These are phyloP conservation scores for Potamilus streckersoni DNA, from an alignment of 1,140 invertebrate genomes.

Conservation along the genomic window DNA sequence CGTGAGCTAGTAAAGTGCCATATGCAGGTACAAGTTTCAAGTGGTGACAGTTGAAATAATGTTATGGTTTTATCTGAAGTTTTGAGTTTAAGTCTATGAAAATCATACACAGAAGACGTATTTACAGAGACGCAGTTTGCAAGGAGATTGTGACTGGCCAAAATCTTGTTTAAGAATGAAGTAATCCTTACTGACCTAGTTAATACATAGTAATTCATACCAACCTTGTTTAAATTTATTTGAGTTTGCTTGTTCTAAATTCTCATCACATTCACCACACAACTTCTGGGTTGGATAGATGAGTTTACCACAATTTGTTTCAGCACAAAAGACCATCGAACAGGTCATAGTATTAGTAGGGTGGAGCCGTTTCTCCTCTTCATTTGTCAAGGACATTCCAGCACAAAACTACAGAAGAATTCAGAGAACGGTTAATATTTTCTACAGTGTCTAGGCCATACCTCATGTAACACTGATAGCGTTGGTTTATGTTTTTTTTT, in stretches of 20 bases:
- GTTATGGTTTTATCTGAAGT: too few relatives aligned
- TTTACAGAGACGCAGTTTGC: too few relatives aligned
- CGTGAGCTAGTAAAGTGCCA: too few relatives aligned
- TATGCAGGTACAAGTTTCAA: too few relatives aligned
- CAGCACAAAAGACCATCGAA: constrained; percentile 41
- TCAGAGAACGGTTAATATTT: not conserved
- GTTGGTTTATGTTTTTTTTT: constrained; percentile 17
- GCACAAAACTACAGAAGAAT: not conserved
- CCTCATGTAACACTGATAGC: constrained; percentile 18
- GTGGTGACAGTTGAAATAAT: too few relatives aligned
- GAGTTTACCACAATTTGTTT: constrained; percentile 32
- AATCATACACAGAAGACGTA: too few relatives aligned
- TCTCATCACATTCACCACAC: constrained; percentile 25
- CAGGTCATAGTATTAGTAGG: constrained; percentile 33
- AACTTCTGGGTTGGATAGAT: constrained; percentile 33
- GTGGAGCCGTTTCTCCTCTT: constrained; percentile 24
- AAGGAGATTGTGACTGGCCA: too few relatives aligned
- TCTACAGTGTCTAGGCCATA: not conserved
- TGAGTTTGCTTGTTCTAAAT: constrained; percentile 12
- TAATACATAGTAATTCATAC: not conserved
- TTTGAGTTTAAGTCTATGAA: too few relatives aligned
- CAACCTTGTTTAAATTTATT: not conserved
- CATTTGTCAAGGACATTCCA: constrained; percentile 3
- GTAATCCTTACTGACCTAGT: not conserved
- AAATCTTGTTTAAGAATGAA: too few relatives aligned